These are phyloP conservation scores for Clivina fossor DNA, from an alignment of 2,888 invertebrate genomes.

Conservation along the genomic window DNA sequence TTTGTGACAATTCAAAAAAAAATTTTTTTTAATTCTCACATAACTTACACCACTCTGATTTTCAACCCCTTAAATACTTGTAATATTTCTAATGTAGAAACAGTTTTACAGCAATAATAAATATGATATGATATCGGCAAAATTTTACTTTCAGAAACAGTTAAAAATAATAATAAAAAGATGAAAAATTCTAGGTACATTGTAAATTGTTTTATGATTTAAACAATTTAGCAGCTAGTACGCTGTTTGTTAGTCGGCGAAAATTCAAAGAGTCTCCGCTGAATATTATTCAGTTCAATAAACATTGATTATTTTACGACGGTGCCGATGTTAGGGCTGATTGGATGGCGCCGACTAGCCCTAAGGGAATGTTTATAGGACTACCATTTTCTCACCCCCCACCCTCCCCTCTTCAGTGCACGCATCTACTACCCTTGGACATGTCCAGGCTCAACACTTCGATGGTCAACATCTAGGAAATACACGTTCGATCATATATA, in stretches of 20 bases:
- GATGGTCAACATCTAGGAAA: constrained; percentile 2
- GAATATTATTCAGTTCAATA: constrained; percentile 30
- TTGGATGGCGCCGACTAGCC: constrained; percentile 30
- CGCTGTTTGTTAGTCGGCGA: constrained; percentile 21
- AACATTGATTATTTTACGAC: constrained; percentile 33
- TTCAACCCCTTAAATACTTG: too few relatives aligned
- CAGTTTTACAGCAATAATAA: too few relatives aligned
- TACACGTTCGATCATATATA: too few relatives aligned
- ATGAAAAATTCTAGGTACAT: too few relatives aligned
- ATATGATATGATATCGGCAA: too few relatives aligned
- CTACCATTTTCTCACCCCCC: constrained; percentile 1
- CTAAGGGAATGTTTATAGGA: constrained; percentile 29
- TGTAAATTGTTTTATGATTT: not conserved
- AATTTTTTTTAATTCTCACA: too few relatives aligned
- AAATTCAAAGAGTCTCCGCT: constrained; percentile 16
- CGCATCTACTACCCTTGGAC: too few relatives aligned
- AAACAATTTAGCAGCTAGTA: constrained; percentile 2
- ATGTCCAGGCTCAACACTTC: constrained; percentile 11
- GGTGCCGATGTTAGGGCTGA: constrained; percentile 19
- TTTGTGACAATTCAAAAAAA: too few relatives aligned
- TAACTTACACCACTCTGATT: too few relatives aligned
- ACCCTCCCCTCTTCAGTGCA: not conserved
- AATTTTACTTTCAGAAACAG: too few relatives aligned
- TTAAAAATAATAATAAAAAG: too few relatives aligned
- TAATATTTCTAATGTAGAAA: too few relatives aligned